Percentiles rank a stretch among this genome's conserved stretches.
Conservation (phyloP, 2,888 invertebrate species). For the Bombyx huttoni region DNA sequence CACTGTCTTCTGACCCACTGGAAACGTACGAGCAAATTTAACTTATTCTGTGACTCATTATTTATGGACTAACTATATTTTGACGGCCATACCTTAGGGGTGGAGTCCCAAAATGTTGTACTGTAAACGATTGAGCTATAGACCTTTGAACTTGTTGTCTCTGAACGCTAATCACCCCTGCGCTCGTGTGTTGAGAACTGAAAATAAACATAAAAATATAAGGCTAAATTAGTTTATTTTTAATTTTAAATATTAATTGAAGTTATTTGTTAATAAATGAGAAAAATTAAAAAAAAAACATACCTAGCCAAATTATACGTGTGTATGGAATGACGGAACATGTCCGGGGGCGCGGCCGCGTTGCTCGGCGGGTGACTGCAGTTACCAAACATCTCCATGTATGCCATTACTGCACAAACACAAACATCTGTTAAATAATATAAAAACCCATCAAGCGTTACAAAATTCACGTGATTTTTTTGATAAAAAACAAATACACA, state of each 20-base stretch:
- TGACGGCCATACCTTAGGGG: constrained; percentile 37
- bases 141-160: constrained; percentile 57
- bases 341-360: constrained; percentile 78
- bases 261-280: not conserved
- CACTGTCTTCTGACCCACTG: constrained; percentile 62
- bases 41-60: too few species aligned
- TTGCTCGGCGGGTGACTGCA: constrained; percentile 81
- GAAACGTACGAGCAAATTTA: constrained; percentile 3
- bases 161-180: constrained; percentile 41
- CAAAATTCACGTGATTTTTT: not conserved
- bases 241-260: too few species aligned
- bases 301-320: constrained; percentile 76
- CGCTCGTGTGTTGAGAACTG: constrained; percentile 50
- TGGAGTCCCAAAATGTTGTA: constrained; percentile 58
- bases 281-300: constrained; percentile 3
- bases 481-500: not conserved
- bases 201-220: constrained; percentile 1
- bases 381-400: constrained; percentile 95
- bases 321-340: constrained; percentile 90
- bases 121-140: constrained; percentile 59
- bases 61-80: too few species aligned
- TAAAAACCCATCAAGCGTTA: not conserved
- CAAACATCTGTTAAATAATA: not conserved
- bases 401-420: constrained; percentile 86
- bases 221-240: too few species aligned